Evolutionary conservation across 2,113 vertebrate genomes (phyloP).

Genomic region (Leiothrix lutea): DNA sequence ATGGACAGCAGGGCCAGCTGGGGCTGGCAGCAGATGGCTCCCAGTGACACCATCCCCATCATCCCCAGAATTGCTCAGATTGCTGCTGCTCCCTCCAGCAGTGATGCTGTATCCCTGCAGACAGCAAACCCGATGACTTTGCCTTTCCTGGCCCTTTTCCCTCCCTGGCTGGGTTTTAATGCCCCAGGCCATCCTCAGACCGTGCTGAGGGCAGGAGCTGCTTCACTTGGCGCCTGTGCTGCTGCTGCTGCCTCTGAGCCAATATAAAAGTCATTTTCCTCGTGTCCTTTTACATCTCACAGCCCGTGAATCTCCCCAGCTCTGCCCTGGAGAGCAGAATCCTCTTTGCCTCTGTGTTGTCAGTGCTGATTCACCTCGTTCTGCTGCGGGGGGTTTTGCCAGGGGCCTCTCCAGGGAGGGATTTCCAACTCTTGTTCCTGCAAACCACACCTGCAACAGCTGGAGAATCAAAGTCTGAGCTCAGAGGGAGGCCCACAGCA

Average conservation of each 20-base stretch:
- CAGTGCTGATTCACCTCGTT: neutral
- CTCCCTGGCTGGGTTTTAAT: neutral
- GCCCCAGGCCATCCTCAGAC: neutral
- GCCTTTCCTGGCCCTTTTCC: neutral
- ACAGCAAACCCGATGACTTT: neutral
- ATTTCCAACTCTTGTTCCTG: neutral
- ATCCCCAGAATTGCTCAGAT: neutral
- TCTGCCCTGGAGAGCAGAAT: neutral
- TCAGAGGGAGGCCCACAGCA: neutral
- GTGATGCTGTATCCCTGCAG: neutral
- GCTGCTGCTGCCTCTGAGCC: neutral
- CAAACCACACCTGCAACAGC: neutral
- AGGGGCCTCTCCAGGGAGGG: neutral
- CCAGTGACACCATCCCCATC: neutral
- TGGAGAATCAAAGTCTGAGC: neutral
- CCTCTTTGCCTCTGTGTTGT: neutral
- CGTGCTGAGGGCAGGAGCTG: neutral
- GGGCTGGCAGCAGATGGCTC: rapidly evolving
- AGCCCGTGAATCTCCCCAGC: neutral
- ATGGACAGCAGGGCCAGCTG: neutral
- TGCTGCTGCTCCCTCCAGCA: neutral
- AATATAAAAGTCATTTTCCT: neutral
- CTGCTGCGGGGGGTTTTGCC: neutral
- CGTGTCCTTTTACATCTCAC: neutral
- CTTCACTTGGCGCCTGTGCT: neutral